Evolutionary conservation across 53 echinoderm and acorn worm genomes (phyloP).

Genomic region (Stichopus horrens): DNA sequence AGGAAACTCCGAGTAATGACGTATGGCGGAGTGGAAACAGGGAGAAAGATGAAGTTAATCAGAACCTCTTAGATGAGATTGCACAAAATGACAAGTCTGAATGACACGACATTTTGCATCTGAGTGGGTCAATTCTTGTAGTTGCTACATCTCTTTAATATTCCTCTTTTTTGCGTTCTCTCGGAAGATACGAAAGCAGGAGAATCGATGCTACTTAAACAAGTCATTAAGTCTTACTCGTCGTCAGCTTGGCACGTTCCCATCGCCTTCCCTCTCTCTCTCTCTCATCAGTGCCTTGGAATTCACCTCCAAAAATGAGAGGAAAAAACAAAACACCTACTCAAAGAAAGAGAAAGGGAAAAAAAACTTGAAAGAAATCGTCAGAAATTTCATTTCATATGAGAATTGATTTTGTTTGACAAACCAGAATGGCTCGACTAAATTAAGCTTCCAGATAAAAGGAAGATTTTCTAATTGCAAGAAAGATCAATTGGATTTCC

Average conservation of each 20-base stretch:
- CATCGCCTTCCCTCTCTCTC: neutral
- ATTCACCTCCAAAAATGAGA: neutral
- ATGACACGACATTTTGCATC: too few relatives aligned
- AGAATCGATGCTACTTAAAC: slow-evolving; percentile 41
- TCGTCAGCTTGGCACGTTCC: slow-evolving; percentile 31
- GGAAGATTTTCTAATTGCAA: slow-evolving; percentile 1
- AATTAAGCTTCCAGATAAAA: slow-evolving; percentile 38
- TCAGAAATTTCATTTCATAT: slow-evolving; percentile 22
- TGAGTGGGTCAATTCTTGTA: too few relatives aligned
- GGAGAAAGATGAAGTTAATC: too few relatives aligned
- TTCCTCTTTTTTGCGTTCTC: neutral
- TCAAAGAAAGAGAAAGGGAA: neutral
- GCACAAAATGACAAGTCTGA: too few relatives aligned
- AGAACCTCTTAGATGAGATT: too few relatives aligned
- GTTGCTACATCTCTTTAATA: neutral
- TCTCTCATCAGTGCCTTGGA: slow-evolving; percentile 21
- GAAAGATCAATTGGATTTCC: slow-evolving; percentile 34
- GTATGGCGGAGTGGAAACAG: too few relatives aligned
- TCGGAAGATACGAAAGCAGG: neutral
- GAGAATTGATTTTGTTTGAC: slow-evolving; percentile 46
- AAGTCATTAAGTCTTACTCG: slow-evolving; percentile 32
- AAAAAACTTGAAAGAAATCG: slow-evolving; percentile 8
- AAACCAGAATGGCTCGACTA: slow-evolving; percentile 33
- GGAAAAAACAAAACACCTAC: slow-evolving; percentile 17
- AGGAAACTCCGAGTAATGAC: too few relatives aligned